Evolutionary conservation across 2,113 vertebrate genomes (phyloP).

Genomic region (Sus scrofa): DNA sequence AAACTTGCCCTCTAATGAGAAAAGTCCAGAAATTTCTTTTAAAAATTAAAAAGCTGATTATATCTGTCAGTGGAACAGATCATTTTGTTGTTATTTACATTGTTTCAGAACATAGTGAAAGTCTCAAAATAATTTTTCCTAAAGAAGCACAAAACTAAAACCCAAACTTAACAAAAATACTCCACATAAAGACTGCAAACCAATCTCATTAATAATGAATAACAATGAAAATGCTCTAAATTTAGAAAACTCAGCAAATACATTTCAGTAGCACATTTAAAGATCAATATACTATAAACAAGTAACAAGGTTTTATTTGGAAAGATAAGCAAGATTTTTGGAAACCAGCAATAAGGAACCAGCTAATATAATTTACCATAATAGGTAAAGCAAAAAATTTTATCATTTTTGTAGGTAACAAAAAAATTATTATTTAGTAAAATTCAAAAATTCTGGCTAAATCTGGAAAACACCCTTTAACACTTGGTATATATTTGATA

Average conservation of each 20-base stretch:
- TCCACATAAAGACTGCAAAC: neutral
- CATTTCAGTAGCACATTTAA: conserved; percentile 5
- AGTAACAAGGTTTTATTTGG: neutral
- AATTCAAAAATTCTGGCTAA: neutral
- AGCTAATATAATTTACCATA: neutral
- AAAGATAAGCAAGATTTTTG: conserved; percentile 18
- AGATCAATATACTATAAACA: neutral
- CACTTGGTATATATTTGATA: neutral
- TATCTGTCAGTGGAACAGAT: neutral
- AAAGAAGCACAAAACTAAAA: neutral
- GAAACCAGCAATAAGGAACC: conserved; percentile 10
- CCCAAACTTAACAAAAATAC: neutral
- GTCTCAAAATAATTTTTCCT: neutral
- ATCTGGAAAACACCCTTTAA: neutral
- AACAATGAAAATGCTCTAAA: neutral
- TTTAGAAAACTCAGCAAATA: neutral
- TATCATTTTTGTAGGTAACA: neutral
- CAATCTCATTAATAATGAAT: neutral
- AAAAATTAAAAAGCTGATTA: neutral
- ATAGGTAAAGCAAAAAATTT: neutral
- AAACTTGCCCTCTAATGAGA: neutral
- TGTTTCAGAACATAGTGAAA: neutral
- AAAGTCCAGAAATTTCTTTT: neutral
- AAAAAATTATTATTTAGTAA: conserved; percentile 14
- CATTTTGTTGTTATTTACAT: neutral